A percentile compares a stretch with the other conserved stretches of the same genome.
Conservation (phyloP, 2,113 vertebrate genomes). For the Verasper variegatus region DNA sequence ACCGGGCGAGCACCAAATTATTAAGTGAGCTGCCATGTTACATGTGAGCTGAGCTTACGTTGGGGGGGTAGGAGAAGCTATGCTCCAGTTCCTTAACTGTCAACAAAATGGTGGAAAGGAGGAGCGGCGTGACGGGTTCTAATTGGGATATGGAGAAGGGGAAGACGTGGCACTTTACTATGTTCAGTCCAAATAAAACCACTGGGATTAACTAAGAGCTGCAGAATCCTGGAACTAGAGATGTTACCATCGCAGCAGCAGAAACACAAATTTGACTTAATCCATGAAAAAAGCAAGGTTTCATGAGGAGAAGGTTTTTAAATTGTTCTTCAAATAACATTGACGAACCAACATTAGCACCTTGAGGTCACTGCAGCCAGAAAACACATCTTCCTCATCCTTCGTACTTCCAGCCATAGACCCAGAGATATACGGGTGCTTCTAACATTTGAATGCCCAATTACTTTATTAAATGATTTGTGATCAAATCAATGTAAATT, state of each 20-base stretch:
- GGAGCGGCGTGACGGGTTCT: constrained; percentile 16
- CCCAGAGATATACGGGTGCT: too few relatives aligned
- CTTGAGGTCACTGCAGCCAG: too few relatives aligned
- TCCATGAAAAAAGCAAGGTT: neutral
- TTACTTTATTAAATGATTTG: too few relatives aligned
- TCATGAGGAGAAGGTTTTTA: neutral
- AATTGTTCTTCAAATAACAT: too few relatives aligned
- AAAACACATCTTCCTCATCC: too few relatives aligned
- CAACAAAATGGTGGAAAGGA: constrained; percentile 4
- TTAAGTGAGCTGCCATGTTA: constrained; percentile 13
- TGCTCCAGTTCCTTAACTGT: constrained; percentile 22
- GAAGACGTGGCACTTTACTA: neutral
- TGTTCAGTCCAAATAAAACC: neutral
- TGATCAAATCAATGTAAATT: too few relatives aligned
- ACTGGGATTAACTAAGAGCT: neutral
- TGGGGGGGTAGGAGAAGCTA: constrained; percentile 1
- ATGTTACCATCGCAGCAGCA: neutral
- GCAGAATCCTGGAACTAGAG: neutral
- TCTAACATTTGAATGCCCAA: too few relatives aligned
- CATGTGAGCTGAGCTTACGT: constrained; percentile 19
- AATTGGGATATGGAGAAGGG: constrained; percentile 20
- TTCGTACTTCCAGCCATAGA: too few relatives aligned
- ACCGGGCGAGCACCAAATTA: constrained; percentile 14
- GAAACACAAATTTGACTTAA: neutral
- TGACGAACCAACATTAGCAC: neutral